Evolutionary conservation across 2,113 vertebrate species (phyloP), one percentile per base, ranked within the genome.

Genomic region (Ifrita kowaldi): DNA sequence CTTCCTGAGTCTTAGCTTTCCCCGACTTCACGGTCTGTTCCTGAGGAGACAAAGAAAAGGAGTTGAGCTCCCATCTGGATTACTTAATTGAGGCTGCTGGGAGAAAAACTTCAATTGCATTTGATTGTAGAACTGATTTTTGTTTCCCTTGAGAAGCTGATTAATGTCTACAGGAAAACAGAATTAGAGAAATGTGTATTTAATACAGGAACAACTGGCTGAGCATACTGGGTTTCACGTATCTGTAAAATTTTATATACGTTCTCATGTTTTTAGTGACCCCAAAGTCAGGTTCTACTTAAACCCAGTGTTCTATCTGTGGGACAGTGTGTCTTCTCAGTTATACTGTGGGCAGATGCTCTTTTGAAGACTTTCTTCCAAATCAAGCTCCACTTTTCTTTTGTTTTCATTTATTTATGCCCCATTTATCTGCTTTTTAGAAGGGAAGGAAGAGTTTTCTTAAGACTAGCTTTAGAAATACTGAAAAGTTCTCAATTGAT

Each of bases 1-100:
- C 11, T 83, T 91, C 12, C 53, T 39, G 24, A 49, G 9, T 46
- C 52, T 75, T 37, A 68, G 33, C 23, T 33, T 49, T 69, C 27
- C 64, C 26, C 85, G 73, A 75, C 33, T 18, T 8, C 10, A 30
- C 0, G 3, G 35, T 81, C 35, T 84, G 67, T 88, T 94, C 27
- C 12, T 55, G 78, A 67, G 71, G 63, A 94, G 39, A 90, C 87
- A 52, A 88, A 19, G 44, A 90, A 67, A 74, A 88, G 65, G n/a
- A 85, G 2, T 37, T 21, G 10, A 55, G 39, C 42, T 90, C 24
- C 28, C 37, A 85, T 47, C 47, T 89, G 68, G 67, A 13, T 57
- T 59, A 44, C 96, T 87, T 96, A 95, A 93, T 92, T 91, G 67
- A 49, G 16, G 32, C 92, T 91, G 17, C 32, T 77, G 90, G 53